Conservation (phyloP, 92 coral and sea anemone species). For the Blastomussa wellsi region DNA sequence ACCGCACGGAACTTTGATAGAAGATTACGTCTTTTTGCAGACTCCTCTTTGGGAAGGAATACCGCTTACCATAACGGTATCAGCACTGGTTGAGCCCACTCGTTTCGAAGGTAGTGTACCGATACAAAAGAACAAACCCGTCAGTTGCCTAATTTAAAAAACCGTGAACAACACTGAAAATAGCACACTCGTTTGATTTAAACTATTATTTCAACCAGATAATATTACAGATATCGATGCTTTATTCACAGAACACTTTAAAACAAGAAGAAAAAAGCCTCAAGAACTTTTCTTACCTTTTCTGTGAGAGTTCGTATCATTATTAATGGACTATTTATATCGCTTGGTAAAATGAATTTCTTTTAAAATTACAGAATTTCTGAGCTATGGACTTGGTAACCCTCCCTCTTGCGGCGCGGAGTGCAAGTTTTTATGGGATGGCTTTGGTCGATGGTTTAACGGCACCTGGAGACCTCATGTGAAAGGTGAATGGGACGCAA, state of each 20-base stretch:
- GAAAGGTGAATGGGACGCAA: constrained; percentile 47
- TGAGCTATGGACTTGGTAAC: constrained; percentile 69
- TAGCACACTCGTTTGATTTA: too few species aligned
- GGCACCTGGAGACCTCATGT: constrained; percentile 84
- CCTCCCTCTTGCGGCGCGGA: constrained; percentile 67
- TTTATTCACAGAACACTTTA: too few species aligned
- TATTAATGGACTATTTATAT: too few species aligned
- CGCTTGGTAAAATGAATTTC: not conserved
- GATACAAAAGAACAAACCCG: too few species aligned
- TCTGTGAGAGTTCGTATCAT: too few species aligned
- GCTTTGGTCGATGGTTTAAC: constrained; percentile 89
- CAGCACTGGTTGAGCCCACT: constrained; percentile 59
- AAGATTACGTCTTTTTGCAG: constrained; percentile 41
- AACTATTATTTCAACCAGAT: too few species aligned
- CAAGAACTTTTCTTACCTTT: too few species aligned
- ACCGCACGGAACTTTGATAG: constrained; percentile 52
- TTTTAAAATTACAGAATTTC: constrained; percentile 55
- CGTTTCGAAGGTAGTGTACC: constrained; percentile 40
- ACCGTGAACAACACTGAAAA: too few species aligned
- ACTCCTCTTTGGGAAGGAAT: constrained; percentile 75
- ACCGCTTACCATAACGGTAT: constrained; percentile 62
- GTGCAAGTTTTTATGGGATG: constrained; percentile 87
- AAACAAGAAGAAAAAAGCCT: too few species aligned
- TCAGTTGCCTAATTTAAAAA: too few species aligned
- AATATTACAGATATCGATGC: too few species aligned